phyloP scores from a whole-genome alignment of 2,113 vertebrate genomes.

The Myrmecophaga tridactyla region DNA sequence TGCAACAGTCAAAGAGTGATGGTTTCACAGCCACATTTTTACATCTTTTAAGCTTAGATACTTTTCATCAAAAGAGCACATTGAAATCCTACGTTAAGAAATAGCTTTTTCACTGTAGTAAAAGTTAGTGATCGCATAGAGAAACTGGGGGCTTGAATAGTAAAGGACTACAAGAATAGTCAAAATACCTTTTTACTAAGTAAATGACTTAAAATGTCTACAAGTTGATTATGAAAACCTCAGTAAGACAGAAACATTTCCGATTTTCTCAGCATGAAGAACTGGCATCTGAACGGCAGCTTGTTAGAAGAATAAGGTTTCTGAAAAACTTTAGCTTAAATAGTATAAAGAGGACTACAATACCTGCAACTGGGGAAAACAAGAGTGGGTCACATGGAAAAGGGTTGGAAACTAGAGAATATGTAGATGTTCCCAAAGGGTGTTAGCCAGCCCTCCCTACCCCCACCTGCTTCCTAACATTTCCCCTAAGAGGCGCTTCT shows the following conservation, averaged over 20 bases:
- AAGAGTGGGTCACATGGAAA: neutral
- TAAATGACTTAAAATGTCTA: conserved; percentile 37
- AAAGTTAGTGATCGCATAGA: neutral
- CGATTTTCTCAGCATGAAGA: conserved; percentile 33
- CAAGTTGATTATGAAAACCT: conserved; percentile 63
- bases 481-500: rapidly evolving
- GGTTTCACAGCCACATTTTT: neutral
- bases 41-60: conserved; percentile 42
- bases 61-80: conserved; percentile 73
- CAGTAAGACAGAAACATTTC: neutral
- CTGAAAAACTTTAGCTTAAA: conserved; percentile 45
- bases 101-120: conserved; percentile 56
- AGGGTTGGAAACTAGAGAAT: neutral
- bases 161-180: conserved; percentile 56
- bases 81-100: conserved; percentile 59
- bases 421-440: rapidly evolving
- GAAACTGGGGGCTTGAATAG: conserved; percentile 37
- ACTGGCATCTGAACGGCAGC: conserved; percentile 1
- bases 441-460: neutral
- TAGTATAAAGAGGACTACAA: conserved; percentile 60
- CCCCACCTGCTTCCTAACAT: neutral
- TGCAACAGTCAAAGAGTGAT: neutral
- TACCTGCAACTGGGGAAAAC: neutral
- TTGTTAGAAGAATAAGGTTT: conserved; percentile 66
- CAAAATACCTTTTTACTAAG: conserved; percentile 63